Evolutionary conservation across 2,113 vertebrate genomes (phyloP).

Genomic region (Riparia riparia): DNA sequence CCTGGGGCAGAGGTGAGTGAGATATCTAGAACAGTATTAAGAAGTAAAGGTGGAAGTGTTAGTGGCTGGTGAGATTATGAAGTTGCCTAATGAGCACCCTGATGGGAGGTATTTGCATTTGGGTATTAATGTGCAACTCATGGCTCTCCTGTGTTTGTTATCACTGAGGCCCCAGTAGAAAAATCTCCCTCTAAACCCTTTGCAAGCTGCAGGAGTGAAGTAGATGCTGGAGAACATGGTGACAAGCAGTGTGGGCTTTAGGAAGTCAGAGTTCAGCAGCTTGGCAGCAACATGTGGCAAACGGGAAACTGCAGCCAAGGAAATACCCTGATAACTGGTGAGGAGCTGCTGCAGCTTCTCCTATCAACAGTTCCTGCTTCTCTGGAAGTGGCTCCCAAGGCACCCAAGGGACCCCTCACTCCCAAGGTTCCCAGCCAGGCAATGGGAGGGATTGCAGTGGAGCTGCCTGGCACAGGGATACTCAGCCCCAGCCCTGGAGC

Average conservation of each 20-base stretch:
- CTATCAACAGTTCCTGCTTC: not conserved
- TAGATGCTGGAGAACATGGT: not conserved
- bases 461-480: not conserved
- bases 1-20: not conserved
- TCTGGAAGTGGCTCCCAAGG: fast-evolving
- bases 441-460: fast-evolving
- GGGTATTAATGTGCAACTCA: not conserved
- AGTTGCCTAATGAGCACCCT: not conserved
- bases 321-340: not conserved
- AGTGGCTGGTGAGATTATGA: not conserved
- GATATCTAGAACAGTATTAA: not conserved
- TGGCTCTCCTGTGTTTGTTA: not conserved
- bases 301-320: not conserved
- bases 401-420: not conserved
- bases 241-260: not conserved
- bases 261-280: not conserved
- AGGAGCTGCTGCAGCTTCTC: not conserved
- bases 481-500: not conserved
- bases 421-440: not conserved
- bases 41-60: not conserved
- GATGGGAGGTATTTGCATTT: not conserved
- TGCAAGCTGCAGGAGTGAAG: not conserved
- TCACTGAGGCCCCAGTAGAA: not conserved
- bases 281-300: fast-evolving
- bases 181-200: not conserved